phyloP scores from a whole-genome alignment of 2,888 invertebrate genomes.

The Apoda limacodes region DNA sequence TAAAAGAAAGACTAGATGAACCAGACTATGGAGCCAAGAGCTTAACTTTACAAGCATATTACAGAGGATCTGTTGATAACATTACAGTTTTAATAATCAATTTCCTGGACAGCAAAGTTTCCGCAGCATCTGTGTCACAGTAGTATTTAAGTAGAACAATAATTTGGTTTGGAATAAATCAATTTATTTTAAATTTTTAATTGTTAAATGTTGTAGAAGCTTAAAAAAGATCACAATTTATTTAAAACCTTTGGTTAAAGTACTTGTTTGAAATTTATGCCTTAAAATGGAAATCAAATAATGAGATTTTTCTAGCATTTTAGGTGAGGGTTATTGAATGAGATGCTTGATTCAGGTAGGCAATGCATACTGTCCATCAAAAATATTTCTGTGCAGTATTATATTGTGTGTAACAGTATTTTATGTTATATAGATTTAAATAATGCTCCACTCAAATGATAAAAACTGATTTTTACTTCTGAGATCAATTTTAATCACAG shows the following conservation, averaged over 20 bases:
- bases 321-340: no score
- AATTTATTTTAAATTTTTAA: no score
- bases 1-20: conserved; percentile 87
- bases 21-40: conserved; percentile 92
- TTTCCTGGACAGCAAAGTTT: conserved; percentile 70
- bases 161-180: conserved; percentile 2
- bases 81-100: conserved; percentile 94
- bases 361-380: no score
- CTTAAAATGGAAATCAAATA: no score
- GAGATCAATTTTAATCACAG: no score
- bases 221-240: conserved; percentile 3
- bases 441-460: no score
- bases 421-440: no score
- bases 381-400: no score
- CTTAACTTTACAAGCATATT: conserved; percentile 89
- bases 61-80: conserved; percentile 94
- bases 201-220: conserved; percentile 3
- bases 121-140: conserved; percentile 28
- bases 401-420: no score
- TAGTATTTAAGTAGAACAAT: conserved; percentile 18
- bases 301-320: conserved; percentile 6
- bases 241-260: conserved; percentile 10
- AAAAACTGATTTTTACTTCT: no score
- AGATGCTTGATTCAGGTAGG: no score
- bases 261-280: conserved; percentile 13